These are phyloP conservation scores for Melanostoma scalare DNA, from an alignment of 2,888 invertebrate species.

Conservation along the genomic window DNA sequence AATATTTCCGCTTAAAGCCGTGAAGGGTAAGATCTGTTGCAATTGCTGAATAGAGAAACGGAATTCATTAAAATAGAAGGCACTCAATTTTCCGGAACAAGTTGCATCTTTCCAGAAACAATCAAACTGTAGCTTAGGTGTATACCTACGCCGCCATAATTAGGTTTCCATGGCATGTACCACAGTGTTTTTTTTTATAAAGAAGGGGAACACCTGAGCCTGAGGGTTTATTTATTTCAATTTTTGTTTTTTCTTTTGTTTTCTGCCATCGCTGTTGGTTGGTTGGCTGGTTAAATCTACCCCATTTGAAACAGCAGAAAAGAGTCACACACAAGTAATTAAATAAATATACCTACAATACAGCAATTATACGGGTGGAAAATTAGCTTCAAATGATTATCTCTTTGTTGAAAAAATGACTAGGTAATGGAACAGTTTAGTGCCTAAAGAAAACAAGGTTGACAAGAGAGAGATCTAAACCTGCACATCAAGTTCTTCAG, in stretches of 20 bases:
- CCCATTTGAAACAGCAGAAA: constrained; percentile 48
- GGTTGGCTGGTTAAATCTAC: constrained; percentile 31
- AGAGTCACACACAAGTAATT: constrained; percentile 65
- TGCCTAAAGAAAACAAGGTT: no score
- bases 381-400: constrained; percentile 67
- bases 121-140: constrained; percentile 5
- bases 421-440: no score
- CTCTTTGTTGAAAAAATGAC: constrained; percentile 33
- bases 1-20: constrained; percentile 20
- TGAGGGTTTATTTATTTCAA: constrained; percentile 28
- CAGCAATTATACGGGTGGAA: constrained; percentile 61
- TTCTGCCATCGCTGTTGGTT: constrained; percentile 28
- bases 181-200: constrained; percentile 17
- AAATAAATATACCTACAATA: constrained; percentile 66
- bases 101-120: constrained; percentile 48
- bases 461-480: no score
- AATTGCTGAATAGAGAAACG: constrained; percentile 29
- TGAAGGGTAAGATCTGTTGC: constrained; percentile 12
- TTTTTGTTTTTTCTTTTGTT: not conserved
- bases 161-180: constrained; percentile 43
- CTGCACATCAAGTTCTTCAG: no score
- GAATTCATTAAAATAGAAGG: constrained; percentile 32
- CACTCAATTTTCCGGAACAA: constrained; percentile 50
- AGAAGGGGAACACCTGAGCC: constrained; percentile 63
- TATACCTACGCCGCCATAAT: constrained; percentile 46